Percentiles rank a stretch among this genome's conserved stretches.
These are phyloP conservation scores for Cecidostiba fungosa DNA, from an alignment of 2,888 invertebrate species.

Conservation along the genomic window DNA sequence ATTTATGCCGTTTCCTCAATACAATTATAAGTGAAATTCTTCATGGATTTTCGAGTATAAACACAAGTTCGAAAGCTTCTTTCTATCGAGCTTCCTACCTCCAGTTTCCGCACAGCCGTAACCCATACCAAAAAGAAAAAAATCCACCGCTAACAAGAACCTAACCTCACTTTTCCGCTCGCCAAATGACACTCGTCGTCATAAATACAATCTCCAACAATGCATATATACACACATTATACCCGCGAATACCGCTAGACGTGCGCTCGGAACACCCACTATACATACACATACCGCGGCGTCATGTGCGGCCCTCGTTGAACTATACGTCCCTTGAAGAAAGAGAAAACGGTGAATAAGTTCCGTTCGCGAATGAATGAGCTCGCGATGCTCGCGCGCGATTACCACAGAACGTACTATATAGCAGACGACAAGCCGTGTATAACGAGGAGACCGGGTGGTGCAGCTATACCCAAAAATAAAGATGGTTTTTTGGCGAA, in stretches of 20 bases:
- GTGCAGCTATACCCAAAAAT: background rate
- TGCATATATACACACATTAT: background rate
- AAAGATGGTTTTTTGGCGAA: background rate
- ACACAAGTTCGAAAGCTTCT: too few relatives aligned
- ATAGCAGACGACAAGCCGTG: too few relatives aligned
- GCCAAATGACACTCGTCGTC: background rate
- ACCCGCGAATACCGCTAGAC: constrained; percentile 2
- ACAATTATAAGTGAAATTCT: too few relatives aligned
- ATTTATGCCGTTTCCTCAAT: too few relatives aligned
- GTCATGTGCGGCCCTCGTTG: constrained; percentile 26
- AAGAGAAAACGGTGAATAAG: constrained; percentile 56
- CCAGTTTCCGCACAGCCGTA: too few relatives aligned
- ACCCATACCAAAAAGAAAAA: too few relatives aligned
- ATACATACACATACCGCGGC: background rate
- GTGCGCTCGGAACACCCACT: background rate
- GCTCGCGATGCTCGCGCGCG: background rate
- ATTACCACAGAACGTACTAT: too few relatives aligned
- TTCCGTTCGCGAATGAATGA: constrained; percentile 30
- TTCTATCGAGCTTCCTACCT: too few relatives aligned
- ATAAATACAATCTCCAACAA: background rate
- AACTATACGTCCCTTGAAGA: too few relatives aligned
- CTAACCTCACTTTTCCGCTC: constrained; percentile 15
- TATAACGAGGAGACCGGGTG: background rate
- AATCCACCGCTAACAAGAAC: background rate
- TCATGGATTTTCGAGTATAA: too few relatives aligned